Evolutionary conservation across 2,888 invertebrate genomes (phyloP).

Genomic region (Abrostola triplasia): DNA sequence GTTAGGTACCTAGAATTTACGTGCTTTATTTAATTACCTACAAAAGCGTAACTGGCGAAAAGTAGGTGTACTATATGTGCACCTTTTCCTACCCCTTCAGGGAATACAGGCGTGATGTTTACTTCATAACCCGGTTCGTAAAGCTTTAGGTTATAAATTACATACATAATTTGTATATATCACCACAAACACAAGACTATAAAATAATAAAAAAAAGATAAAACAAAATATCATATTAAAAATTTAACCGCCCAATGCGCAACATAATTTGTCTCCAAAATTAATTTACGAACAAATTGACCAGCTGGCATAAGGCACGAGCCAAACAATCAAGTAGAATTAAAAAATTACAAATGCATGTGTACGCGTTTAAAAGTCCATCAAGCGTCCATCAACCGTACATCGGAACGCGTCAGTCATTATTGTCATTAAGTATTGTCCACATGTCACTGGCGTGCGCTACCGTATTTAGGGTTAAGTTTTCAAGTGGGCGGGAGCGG

Average conservation of each 20-base stretch:
- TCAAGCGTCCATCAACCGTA: conserved; percentile 51
- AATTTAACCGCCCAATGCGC: conserved; percentile 24
- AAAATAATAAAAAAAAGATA: conserved; percentile 5
- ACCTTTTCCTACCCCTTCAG: too few species aligned
- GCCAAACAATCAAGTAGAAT: conserved; percentile 50
- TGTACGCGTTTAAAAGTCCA: conserved; percentile 72
- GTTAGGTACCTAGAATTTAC: too few species aligned
- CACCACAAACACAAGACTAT: not conserved
- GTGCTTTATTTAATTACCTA: too few species aligned
- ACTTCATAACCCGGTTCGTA: not conserved
- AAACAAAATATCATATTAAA: conserved; percentile 12
- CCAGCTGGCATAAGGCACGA: conserved; percentile 43
- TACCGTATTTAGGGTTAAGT: conserved; percentile 48
- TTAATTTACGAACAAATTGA: conserved; percentile 42
- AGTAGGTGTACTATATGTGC: too few species aligned
- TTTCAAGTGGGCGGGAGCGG: conserved; percentile 24
- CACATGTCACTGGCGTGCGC: conserved; percentile 63
- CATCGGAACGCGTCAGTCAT: conserved; percentile 55
- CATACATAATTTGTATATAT: not conserved
- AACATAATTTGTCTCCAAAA: conserved; percentile 46
- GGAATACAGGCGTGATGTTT: too few species aligned
- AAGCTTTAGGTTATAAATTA: not conserved
- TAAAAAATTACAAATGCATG: conserved; percentile 71
- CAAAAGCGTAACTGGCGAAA: too few species aligned
- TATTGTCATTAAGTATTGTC: conserved; percentile 58